Evolutionary conservation across 2,888 invertebrate species (phyloP), one percentile per base, ranked within the genome.

Genomic region (Megalurothrips usitatus): DNA sequence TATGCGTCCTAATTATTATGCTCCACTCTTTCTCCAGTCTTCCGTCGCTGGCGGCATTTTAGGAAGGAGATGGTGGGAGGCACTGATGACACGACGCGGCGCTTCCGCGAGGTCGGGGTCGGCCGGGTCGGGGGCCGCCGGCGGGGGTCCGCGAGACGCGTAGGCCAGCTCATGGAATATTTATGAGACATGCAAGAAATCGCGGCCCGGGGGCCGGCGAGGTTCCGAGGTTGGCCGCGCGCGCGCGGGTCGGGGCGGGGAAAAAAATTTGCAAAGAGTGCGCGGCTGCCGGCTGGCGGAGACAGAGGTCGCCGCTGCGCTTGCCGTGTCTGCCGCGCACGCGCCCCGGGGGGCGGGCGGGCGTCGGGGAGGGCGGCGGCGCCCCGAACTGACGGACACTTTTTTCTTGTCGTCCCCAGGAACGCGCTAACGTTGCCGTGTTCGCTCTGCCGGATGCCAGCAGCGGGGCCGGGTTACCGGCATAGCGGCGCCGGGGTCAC

Each of bases 111-210:
- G n/a, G n/a, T n/a, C n/a, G n/a, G n/a, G n/a, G n/a, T n/a, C n/a
- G n/a, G n/a, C n/a, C n/a, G n/a, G n/a, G n/a, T n/a, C n/a, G n/a
- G n/a, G n/a, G n/a, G n/a, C n/a, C n/a, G n/a, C n/a, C n/a, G n/a
- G n/a, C n/a, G n/a, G n/a, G 0, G 58, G 14, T 58, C 14, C 19
- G 14, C 11, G 58, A n/a, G 58, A n/a, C 17, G 58, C 23, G 23
- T 26, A 12, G 23, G 68, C 23, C 12, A 75, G 8, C 68, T 75
- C 68, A 75, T 75, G 68, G 23, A 75, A 75, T 75, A 75, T 75
- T 75, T 75, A 75, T 75, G 23, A 75, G 68, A 75, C 68, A 75
- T 75, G 26, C 68, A 75, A 75, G 68, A 75, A 75, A 75, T 75
- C 68, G 68, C 26, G 26, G 68, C 23, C 68, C 68, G 23, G 2